Conservation (phyloP, 2,797 vertebrate genomes). For the Argya squamiceps region DNA sequence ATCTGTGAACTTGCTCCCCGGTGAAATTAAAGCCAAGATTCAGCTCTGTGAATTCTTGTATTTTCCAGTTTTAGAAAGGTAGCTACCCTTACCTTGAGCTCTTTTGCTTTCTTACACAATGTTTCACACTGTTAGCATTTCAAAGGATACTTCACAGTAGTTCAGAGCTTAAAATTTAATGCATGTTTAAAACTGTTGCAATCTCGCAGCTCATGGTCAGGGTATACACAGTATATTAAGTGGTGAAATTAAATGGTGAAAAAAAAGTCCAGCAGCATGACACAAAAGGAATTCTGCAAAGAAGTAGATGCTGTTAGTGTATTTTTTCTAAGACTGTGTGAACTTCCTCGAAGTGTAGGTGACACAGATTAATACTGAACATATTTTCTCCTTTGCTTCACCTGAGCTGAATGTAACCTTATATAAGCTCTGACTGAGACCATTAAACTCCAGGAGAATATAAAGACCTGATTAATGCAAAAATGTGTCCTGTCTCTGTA, state of each 20-base stretch:
- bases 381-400: not conserved
- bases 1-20: conserved; percentile 30
- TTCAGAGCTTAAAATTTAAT: not conserved
- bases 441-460: not conserved
- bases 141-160: not conserved
- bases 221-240: not conserved
- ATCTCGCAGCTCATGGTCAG: not conserved
- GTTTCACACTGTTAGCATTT: not conserved
- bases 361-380: not conserved
- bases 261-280: not conserved
- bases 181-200: not conserved
- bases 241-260: not conserved
- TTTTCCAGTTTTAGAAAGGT: conserved; percentile 17
- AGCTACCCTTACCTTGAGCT: not conserved
- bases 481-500: not conserved
- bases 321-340: not conserved
- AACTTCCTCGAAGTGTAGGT: not conserved
- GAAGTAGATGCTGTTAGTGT: not conserved
- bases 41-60: not conserved
- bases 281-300: not conserved
- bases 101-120: not conserved
- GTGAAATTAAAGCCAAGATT: conserved; percentile 22
- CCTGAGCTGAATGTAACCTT: not conserved
- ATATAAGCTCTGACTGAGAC: not conserved
- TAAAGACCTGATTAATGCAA: not conserved